Percentiles rank a stretch among this genome's conserved stretches.
Evolutionary conservation across 2,888 invertebrate genomes (phyloP).

Genomic region (Tuberolachnus salignus): DNA sequence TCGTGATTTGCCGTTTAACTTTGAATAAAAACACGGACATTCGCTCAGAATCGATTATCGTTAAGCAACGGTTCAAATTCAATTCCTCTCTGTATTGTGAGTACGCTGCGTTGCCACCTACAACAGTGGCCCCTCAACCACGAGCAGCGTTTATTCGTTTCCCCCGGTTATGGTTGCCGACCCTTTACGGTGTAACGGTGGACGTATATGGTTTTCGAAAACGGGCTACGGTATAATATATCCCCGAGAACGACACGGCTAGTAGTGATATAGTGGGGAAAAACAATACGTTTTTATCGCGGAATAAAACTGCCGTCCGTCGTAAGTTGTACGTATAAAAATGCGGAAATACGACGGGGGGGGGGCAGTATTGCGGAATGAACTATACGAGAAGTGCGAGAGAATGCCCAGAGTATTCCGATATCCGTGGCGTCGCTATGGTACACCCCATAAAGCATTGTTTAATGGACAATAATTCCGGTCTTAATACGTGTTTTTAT

Average conservation of each 20-base stretch:
- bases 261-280: not conserved
- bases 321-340: slow-evolving; percentile 1
- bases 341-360: not conserved
- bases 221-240: too few species aligned
- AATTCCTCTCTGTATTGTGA: too few species aligned
- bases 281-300: slow-evolving; percentile 23
- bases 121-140: too few species aligned
- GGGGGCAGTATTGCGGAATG: slow-evolving; percentile 6
- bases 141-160: too few species aligned
- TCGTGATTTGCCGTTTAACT: too few species aligned
- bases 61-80: too few species aligned
- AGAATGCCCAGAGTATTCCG: not conserved
- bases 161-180: too few species aligned
- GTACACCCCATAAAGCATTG: slow-evolving; percentile 48
- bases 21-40: too few species aligned
- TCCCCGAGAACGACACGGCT: not conserved
- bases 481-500: slow-evolving; percentile 51
- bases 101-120: too few species aligned
- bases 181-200: too few species aligned
- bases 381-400: not conserved
- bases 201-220: not conserved
- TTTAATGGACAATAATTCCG: slow-evolving; percentile 49
- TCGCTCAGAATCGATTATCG: too few species aligned
- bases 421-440: not conserved
- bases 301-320: not conserved